These are phyloP conservation scores for Stercorarius parasiticus DNA, from an alignment of 2,113 vertebrate species.

Conservation along the genomic window DNA sequence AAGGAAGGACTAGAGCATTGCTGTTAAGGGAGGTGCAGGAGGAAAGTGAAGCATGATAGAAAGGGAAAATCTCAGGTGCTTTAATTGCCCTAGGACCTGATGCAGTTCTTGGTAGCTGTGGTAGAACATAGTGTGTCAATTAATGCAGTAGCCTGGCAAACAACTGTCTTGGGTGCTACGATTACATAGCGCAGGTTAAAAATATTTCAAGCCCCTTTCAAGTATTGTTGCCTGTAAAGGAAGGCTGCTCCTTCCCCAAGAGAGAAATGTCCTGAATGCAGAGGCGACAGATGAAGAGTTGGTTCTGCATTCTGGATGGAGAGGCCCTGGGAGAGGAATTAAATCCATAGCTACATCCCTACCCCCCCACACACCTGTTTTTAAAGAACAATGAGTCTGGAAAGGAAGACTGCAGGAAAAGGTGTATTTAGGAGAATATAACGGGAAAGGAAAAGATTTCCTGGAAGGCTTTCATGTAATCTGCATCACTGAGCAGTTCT, in stretches of 20 bases:
- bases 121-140: neutral
- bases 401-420: neutral
- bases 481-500: neutral
- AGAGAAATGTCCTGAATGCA: neutral
- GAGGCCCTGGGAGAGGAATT: neutral
- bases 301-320: neutral
- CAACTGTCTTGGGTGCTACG: neutral
- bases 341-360: neutral
- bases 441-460: neutral
- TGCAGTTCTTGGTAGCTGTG: neutral
- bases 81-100: neutral
- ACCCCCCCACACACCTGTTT: accelerated
- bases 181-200: neutral
- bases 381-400: neutral
- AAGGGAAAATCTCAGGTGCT: neutral
- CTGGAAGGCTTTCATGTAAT: neutral
- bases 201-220: neutral
- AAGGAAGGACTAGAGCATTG: neutral
- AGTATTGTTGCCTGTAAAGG: neutral
- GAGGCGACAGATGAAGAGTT: neutral
- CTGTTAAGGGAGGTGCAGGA: neutral
- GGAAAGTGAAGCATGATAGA: neutral
- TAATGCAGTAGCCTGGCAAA: neutral
- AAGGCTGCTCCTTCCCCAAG: neutral
- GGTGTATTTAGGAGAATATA: neutral